Evolutionary conservation across 2,797 vertebrate genomes (phyloP).

Genomic region (Euthynnus affinis): DNA sequence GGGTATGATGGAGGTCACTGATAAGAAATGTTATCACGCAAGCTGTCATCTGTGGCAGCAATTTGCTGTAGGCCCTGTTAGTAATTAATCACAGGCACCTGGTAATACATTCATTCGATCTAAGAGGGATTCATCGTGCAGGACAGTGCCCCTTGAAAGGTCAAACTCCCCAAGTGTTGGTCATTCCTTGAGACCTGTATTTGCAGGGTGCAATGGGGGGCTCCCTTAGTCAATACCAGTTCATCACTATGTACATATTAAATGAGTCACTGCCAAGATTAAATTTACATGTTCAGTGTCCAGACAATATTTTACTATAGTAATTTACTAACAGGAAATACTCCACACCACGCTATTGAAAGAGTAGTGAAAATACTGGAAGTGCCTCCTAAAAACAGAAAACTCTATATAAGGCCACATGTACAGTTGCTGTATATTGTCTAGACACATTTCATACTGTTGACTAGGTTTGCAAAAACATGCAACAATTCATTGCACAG

Average conservation of each 20-base stretch:
- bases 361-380: not conserved
- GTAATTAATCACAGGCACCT: constrained; percentile 78
- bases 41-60: constrained; percentile 71
- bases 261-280: constrained; percentile 28
- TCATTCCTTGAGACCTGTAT: constrained; percentile 53
- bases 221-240: constrained; percentile 57
- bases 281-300: constrained; percentile 34
- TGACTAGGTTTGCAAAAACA: constrained; percentile 21
- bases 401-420: not conserved
- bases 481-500: constrained; percentile 47
- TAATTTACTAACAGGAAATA: not conserved
- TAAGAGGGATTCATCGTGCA: constrained; percentile 40
- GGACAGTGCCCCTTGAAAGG: constrained; percentile 73
- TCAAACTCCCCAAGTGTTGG: constrained; percentile 61
- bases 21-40: constrained; percentile 72
- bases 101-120: constrained; percentile 68
- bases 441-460: constrained; percentile 21
- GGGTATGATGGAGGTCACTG: constrained; percentile 59
- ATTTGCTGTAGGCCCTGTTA: constrained; percentile 59
- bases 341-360: not conserved
- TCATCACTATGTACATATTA: constrained; percentile 68
- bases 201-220: constrained; percentile 33
- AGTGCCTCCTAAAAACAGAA: not conserved
- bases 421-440: not conserved
- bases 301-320: not conserved